Conservation (phyloP, 1,140 invertebrate species). For the Aplysia californica region DNA sequence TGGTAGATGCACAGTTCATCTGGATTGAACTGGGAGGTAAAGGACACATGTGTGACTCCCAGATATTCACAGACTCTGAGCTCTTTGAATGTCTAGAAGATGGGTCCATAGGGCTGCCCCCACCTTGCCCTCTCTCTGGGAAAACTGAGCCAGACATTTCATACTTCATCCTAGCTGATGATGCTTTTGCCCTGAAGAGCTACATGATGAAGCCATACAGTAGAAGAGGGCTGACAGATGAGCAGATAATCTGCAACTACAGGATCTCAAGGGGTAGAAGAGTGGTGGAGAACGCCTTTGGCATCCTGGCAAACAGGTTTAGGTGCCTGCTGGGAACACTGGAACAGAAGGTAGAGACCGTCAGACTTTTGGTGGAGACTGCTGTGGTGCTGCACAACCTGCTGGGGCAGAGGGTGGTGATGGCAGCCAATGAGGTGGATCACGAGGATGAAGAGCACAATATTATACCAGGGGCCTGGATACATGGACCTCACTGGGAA, state of each 20-base stretch:
- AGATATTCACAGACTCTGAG: background rate
- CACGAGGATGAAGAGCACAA: no score
- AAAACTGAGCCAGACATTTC: background rate
- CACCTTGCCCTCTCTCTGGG: no score
- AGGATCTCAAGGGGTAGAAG: slow-evolving; percentile 56
- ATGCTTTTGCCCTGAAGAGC: background rate
- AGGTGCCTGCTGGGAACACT: slow-evolving; percentile 1
- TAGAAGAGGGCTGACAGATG: slow-evolving; percentile 37
- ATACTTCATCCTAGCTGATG: background rate
- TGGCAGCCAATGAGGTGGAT: no score
- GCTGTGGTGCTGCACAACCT: no score
- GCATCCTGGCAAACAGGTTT: slow-evolving; percentile 35
- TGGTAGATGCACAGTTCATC: background rate
- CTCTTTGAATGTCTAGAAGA: background rate
- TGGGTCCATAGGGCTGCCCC: background rate
- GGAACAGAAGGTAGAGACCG: no score
- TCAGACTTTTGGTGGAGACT: no score
- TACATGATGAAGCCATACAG: slow-evolving; percentile 38
- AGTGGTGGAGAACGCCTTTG: slow-evolving; percentile 63
- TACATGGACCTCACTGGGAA: no score
- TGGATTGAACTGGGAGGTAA: background rate
- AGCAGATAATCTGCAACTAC: slow-evolving; percentile 67
- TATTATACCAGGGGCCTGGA: no score
- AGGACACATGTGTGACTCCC: background rate
- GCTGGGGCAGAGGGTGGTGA: no score